phyloP scores from a whole-genome alignment of 1,140 invertebrate species.

The Ericerus pela region DNA sequence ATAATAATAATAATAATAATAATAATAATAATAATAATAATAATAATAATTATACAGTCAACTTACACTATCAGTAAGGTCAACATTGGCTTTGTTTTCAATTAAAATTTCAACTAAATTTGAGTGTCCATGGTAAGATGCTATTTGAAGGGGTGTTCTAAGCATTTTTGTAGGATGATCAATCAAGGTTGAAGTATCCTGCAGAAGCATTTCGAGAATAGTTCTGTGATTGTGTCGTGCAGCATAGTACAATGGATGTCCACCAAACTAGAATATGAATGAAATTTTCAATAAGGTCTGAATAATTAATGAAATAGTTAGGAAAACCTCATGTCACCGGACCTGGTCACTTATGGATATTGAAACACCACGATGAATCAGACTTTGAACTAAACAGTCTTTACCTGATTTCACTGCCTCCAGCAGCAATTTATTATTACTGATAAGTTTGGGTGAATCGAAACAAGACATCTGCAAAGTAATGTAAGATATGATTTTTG shows the following conservation, averaged over 20 bases:
- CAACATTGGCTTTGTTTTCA: slow-evolving; percentile 57
- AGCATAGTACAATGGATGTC: slow-evolving; percentile 73
- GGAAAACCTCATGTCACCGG: not conserved
- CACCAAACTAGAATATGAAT: slow-evolving; percentile 36
- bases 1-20: not conserved
- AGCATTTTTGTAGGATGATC: slow-evolving; percentile 87
- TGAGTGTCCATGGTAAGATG: slow-evolving; percentile 68
- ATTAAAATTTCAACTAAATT: slow-evolving; percentile 61
- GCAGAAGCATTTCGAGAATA: slow-evolving; percentile 65
- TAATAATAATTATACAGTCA: too few relatives aligned
- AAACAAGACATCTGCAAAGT: too few relatives aligned
- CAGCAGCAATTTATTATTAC: not conserved
- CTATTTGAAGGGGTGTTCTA: slow-evolving; percentile 74
- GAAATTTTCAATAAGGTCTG: not conserved
- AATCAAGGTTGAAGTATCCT: slow-evolving; percentile 62
- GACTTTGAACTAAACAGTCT: not conserved
- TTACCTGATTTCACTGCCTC: not conserved
- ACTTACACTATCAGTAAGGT: slow-evolving; percentile 69
- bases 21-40: slow-evolving; percentile 15
- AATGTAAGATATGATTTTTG: too few relatives aligned
- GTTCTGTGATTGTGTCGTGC: slow-evolving; percentile 66
- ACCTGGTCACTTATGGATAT: not conserved
- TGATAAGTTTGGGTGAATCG: not conserved
- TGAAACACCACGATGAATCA: not conserved
- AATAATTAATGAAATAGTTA: not conserved